Evolutionary conservation across 2,113 vertebrate species (phyloP).

Genomic region (Colossoma macropomum): DNA sequence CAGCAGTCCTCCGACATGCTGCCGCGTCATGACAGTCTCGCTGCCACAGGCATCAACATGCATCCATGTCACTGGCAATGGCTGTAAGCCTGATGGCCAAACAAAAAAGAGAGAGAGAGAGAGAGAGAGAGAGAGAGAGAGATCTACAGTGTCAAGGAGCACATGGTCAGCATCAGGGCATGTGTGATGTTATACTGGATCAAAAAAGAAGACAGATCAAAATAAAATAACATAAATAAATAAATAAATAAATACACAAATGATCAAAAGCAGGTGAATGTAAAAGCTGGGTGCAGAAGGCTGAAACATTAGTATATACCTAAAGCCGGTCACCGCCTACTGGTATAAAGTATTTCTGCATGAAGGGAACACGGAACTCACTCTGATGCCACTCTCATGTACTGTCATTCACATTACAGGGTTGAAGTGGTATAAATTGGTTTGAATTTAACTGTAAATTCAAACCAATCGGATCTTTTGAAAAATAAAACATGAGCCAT

Average conservation of each 20-base stretch:
- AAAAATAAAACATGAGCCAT: too few species aligned
- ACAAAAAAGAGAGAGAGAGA: neutral
- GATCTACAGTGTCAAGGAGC: conserved; percentile 50
- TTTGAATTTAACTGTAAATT: too few species aligned
- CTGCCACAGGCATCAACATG: conserved; percentile 9
- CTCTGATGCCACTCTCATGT: too few species aligned
- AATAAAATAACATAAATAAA: conserved; percentile 58
- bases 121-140: neutral
- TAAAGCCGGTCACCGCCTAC: too few species aligned
- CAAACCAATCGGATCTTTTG: too few species aligned
- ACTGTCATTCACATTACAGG: too few species aligned
- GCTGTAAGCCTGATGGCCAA: conserved; percentile 12
- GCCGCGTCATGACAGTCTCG: conserved; percentile 12
- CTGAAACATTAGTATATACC: too few species aligned
- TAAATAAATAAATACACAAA: conserved; percentile 29
- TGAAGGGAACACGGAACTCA: too few species aligned
- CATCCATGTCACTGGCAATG: conserved; percentile 11
- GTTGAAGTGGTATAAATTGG: too few species aligned
- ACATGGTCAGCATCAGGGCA: conserved; percentile 59
- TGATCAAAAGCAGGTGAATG: too few species aligned
- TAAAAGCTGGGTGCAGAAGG: too few species aligned
- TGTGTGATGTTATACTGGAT: conserved; percentile 2
- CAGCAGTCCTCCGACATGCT: conserved; percentile 7
- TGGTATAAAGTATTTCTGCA: too few species aligned
- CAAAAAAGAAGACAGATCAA: conserved; percentile 56